Percentiles rank a stretch among this genome's conserved stretches.
Conservation (phyloP, 2,797 vertebrate genomes). For the Gephyroberyx darwinii region DNA sequence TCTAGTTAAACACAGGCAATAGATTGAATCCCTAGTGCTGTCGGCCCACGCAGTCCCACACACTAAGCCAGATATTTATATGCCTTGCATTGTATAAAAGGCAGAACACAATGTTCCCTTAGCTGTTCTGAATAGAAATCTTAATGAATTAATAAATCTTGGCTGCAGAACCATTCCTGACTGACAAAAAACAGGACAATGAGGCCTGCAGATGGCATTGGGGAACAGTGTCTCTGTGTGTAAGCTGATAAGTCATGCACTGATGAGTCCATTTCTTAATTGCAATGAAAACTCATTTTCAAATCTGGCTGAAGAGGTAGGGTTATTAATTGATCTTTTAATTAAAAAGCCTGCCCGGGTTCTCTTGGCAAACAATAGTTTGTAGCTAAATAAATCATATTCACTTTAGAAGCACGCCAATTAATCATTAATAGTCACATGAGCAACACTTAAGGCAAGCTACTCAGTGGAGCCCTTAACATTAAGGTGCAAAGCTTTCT, state of each 20-base stretch:
- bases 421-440: conserved; percentile 75
- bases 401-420: conserved; percentile 66
- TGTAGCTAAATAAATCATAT: conserved; percentile 78
- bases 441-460: conserved; percentile 46
- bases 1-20: conserved; percentile 60
- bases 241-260: conserved; percentile 87
- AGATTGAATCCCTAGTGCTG: conserved; percentile 51
- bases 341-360: conserved; percentile 73
- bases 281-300: conserved; percentile 82
- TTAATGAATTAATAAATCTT: conserved; percentile 87
- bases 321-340: conserved; percentile 85
- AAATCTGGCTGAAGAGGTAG: conserved; percentile 81
- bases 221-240: conserved; percentile 80
- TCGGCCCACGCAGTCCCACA: conserved; percentile 51
- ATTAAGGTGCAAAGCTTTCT: conserved; percentile 48
- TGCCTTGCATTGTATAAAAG: conserved; percentile 72
- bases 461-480: conserved; percentile 23
- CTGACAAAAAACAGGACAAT: conserved; percentile 78
- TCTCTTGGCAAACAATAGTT: conserved; percentile 74
- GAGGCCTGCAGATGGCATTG: conserved; percentile 77
- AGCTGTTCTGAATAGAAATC: conserved; percentile 81
- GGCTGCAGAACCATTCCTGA: conserved; percentile 77
- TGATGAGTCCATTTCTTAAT: conserved; percentile 85
- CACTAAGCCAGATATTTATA: conserved; percentile 78
- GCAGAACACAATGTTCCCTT: conserved; percentile 80